Conservation (phyloP, 2,113 vertebrate species). For the Nerophis lumbriciformis region DNA sequence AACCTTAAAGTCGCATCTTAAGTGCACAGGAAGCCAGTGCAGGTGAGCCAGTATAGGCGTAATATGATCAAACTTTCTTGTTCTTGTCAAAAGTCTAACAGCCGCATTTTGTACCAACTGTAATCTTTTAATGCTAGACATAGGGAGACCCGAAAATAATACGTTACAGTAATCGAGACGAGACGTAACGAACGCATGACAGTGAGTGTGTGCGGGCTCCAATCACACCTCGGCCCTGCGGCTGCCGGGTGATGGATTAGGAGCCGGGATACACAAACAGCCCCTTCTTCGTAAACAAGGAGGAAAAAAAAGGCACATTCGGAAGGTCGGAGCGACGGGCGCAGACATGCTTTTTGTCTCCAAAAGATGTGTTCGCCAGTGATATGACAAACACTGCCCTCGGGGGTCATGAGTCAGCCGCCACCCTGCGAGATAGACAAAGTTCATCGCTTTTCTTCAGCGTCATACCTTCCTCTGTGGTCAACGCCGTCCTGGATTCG, state of each 20-base stretch:
- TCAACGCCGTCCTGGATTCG: constrained; percentile 87
- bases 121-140: too few relatives aligned
- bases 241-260: constrained; percentile 52
- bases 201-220: constrained; percentile 32
- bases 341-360: constrained; percentile 23
- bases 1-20: too few relatives aligned
- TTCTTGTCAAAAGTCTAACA: too few relatives aligned
- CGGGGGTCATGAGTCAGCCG: constrained; percentile 18
- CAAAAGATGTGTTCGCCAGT: neutral
- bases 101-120: too few relatives aligned
- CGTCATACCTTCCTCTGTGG: constrained; percentile 87
- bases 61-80: too few relatives aligned
- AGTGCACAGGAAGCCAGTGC: too few relatives aligned
- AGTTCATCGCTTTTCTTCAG: constrained; percentile 1
- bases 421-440: constrained; percentile 5
- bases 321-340: constrained; percentile 32
- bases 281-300: constrained; percentile 32
- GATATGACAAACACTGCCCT: constrained; percentile 13
- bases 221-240: constrained; percentile 51
- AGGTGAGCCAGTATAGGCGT: too few relatives aligned
- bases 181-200: too few relatives aligned
- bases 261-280: constrained; percentile 34
- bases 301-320: constrained; percentile 32
- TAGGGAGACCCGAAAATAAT: too few relatives aligned
- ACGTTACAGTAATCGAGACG: too few relatives aligned